Base-by-base conservation (phyloP, 2,113 vertebrate species). In the Trogon melanurus region DNA sequence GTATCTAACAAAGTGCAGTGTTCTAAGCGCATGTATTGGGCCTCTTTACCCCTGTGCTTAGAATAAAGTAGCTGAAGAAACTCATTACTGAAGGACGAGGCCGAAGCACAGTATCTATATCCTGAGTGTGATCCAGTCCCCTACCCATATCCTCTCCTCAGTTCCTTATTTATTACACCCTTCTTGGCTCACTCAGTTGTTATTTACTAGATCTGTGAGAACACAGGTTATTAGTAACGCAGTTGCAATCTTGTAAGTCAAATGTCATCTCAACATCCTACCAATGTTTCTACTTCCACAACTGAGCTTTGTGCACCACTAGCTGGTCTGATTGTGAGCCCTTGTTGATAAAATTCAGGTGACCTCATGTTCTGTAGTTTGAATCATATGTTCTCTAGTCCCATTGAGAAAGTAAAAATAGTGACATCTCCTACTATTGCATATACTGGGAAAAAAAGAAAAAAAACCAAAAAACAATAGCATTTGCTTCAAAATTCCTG, bases 61-160 rank as follows among this genome's bases (percentile, higher is more conserved):
- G 16, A 34, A 20, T 25, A 53, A 60, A 79, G 26, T 65, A 29
- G 38, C 30, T 74, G 26, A 50, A 60, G 62, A 30, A 56, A 18
- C 5, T 60, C 34, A 14, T 50, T 65, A 34, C 20, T 64, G 38
- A 78, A 51, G 32, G n/a, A 41, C 32, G 38, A 84, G 38, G 36
- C 45, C 81, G 60, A 73, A 86, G 22, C 38, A 21, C 7, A 23
- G 10, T 51, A 20, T 23, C 19, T 26, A 2, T 13, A 36, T 13
- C 27, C 32, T 6, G 30, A 47, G 32, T 8, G 13, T 60, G 71
- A 81, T n/a, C 71, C 22, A 61, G 19, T 17, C 50, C 27, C 27
- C 16, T 30, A 18, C 13, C 8, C n/a, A 10, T 23, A 36, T 11
- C 6, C 25, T 32, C 15, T 10, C 47, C 53, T 64, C 1, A 0